Evolutionary conservation across 2,888 invertebrate species (phyloP).

Genomic region (Phalangium opilio): DNA sequence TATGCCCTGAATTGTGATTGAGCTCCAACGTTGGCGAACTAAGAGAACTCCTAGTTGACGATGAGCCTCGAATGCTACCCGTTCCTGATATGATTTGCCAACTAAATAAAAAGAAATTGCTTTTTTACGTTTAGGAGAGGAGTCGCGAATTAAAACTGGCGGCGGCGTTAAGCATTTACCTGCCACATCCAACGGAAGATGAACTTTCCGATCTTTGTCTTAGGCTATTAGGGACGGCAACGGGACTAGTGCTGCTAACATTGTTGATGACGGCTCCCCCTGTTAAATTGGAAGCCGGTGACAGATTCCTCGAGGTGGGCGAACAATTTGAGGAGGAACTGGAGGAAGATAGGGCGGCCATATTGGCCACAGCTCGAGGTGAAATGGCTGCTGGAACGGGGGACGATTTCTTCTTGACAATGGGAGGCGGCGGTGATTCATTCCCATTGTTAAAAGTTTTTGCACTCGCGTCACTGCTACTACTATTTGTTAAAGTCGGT

Average conservation of each 20-base stretch:
- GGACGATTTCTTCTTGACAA: too few species aligned
- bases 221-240: neutral
- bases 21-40: constrained; percentile 1
- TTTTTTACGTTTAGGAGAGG: neutral
- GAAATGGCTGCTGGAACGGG: too few species aligned
- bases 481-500: constrained; percentile 1
- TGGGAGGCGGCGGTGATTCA: too few species aligned
- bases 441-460: neutral
- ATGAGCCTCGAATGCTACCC: constrained; percentile 25
- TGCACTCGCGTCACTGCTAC: neutral
- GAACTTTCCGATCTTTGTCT: neutral
- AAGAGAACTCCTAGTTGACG: constrained; percentile 15
- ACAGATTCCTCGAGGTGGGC: too few species aligned
- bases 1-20: neutral
- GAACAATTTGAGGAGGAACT: too few species aligned
- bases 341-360: too few species aligned
- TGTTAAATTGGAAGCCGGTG: neutral
- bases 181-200: neutral
- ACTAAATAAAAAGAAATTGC: constrained; percentile 22
- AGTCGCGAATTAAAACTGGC: too few species aligned
- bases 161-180: too few species aligned
- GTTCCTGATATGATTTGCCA: constrained; percentile 30
- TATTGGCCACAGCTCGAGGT: too few species aligned
- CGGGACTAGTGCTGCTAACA: neutral
- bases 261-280: neutral